phyloP scores from a whole-genome alignment of 2,888 invertebrate genomes.

The Leucoma salicis region DNA sequence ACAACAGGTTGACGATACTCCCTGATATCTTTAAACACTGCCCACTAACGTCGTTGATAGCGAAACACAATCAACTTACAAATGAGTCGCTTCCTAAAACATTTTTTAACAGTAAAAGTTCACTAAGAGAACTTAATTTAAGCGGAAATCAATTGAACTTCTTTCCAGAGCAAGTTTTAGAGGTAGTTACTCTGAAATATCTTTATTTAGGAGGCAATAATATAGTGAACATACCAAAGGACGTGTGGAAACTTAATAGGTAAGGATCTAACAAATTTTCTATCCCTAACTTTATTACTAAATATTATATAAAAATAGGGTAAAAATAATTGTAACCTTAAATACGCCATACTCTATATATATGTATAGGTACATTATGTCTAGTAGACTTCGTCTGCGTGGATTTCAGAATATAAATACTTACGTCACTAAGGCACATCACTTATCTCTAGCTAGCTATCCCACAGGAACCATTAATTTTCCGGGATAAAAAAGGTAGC shows the following conservation, averaged over 20 bases:
- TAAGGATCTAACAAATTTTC: constrained; percentile 39
- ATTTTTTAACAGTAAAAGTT: constrained; percentile 83
- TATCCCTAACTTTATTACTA: not conserved
- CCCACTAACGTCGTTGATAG: constrained; percentile 89
- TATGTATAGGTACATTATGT: no score
- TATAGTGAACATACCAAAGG: constrained; percentile 90
- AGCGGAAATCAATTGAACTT: constrained; percentile 93
- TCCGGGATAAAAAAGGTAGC: no score
- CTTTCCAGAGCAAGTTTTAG: constrained; percentile 94
- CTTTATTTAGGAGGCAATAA: constrained; percentile 95
- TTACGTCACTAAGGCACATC: no score
- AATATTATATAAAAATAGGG: not conserved
- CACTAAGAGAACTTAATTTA: constrained; percentile 93
- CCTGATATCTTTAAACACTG: constrained; percentile 90
- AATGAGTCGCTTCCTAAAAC: constrained; percentile 94
- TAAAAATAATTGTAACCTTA: not conserved
- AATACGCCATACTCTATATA: not conserved
- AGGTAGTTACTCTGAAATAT: constrained; percentile 88
- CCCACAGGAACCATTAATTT: no score
- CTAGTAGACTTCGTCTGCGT: no score
- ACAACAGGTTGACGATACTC: constrained; percentile 89
- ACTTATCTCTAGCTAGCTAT: no score
- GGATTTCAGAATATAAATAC: no score
- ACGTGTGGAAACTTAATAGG: constrained; percentile 84
- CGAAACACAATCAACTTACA: constrained; percentile 93